Conservation (phyloP, 2,113 vertebrate genomes). For the Argyrosomus japonicus region DNA sequence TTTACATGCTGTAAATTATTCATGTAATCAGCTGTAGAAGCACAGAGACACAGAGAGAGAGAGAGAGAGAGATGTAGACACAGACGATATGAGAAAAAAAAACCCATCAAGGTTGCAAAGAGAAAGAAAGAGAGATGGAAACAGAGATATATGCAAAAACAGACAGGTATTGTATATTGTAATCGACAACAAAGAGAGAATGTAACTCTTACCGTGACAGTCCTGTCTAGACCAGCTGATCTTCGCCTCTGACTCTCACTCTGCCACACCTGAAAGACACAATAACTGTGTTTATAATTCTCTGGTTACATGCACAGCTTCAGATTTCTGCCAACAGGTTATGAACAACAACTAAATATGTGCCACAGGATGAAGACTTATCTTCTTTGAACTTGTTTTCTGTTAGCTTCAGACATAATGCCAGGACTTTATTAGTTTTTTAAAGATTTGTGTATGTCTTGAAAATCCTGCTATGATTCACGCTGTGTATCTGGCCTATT, state of each 20-base stretch:
- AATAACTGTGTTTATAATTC: conserved; percentile 37
- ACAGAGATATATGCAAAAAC: conserved; percentile 15
- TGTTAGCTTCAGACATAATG: not conserved
- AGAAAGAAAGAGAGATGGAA: conserved; percentile 9
- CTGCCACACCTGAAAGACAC: conserved; percentile 53
- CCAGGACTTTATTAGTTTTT: conserved; percentile 17
- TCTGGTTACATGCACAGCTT: conserved; percentile 38
- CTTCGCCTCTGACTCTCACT: conserved; percentile 28
- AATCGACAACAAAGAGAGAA: conserved; percentile 39
- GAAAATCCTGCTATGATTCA: not conserved
- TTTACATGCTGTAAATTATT: conserved; percentile 77
- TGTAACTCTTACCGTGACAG: conserved; percentile 49
- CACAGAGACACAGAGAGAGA: conserved; percentile 35
- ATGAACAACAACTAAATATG: conserved; percentile 7
- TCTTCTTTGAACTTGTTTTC: not conserved
- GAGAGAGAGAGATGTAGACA: not conserved
- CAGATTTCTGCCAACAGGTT: conserved; percentile 34
- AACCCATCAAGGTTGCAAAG: conserved; percentile 5
- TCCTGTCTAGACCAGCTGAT: conserved; percentile 47
- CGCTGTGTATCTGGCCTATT: not conserved
- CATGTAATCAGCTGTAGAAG: conserved; percentile 72
- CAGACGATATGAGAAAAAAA: conserved; percentile 46
- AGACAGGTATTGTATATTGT: conserved; percentile 30
- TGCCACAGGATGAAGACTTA: not conserved
- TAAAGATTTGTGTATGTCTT: not conserved